Percentiles rank a stretch among this genome's conserved stretches.
Conservation (phyloP, 2,888 invertebrate genomes). For the Papilio demoleus region DNA sequence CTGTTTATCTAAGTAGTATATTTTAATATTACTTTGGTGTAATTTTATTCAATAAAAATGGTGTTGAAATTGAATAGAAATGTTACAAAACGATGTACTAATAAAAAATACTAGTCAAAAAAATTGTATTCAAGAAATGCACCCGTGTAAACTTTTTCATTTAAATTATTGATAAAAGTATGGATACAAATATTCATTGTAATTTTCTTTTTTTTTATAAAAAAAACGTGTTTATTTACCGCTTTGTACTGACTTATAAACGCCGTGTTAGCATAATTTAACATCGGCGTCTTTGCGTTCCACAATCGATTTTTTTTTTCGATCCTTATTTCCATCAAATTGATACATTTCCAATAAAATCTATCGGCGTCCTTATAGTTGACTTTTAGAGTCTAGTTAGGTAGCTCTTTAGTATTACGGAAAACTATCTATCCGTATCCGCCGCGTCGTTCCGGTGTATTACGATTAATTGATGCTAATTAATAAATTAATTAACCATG, state of each 20-base stretch:
- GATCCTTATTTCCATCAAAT: slow-evolving; percentile 40
- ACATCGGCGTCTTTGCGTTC: slow-evolving; percentile 13
- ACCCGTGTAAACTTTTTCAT: neutral
- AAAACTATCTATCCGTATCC: slow-evolving; percentile 71
- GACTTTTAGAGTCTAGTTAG: slow-evolving; percentile 50
- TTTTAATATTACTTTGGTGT: neutral
- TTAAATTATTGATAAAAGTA: neutral
- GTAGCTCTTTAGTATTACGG: too few relatives aligned
- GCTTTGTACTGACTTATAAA: neutral
- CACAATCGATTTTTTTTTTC: slow-evolving; percentile 52
- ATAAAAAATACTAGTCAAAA: neutral
- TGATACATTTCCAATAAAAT: slow-evolving; percentile 43
- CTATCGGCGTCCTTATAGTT: slow-evolving; percentile 61
- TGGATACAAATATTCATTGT: slow-evolving; percentile 4
- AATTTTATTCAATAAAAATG: neutral
- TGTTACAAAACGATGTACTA: neutral
- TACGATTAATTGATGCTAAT: slow-evolving; percentile 80
- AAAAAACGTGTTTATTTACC: neutral
- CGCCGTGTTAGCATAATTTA: neutral
- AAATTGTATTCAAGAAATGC: neutral
- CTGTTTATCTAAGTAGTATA: neutral
- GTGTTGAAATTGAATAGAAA: neutral
- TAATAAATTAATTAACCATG: slow-evolving; percentile 81
- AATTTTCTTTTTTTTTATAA: neutral
- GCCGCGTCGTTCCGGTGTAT: slow-evolving; percentile 61